Evolutionary conservation across 2,888 invertebrate genomes (phyloP).

Genomic region (Dryocosmus kuriphilus): DNA sequence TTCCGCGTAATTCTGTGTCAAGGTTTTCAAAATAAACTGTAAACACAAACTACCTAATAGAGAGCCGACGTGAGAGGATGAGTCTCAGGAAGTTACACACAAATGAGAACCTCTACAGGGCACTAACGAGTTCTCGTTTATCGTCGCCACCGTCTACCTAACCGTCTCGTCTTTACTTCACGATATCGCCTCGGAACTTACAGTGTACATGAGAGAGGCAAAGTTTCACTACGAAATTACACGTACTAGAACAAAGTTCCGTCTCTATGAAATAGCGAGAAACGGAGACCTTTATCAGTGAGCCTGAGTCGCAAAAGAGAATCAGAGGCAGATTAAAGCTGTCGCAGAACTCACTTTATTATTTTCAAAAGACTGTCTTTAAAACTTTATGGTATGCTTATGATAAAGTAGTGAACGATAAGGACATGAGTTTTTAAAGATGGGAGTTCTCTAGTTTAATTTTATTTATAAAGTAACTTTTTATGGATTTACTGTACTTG

Average conservation of each 20-base stretch:
- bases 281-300: slow-evolving; percentile 37
- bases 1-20: background rate
- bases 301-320: slow-evolving; percentile 5
- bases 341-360: slow-evolving; percentile 9
- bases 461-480: no score
- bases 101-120: slow-evolving; percentile 51
- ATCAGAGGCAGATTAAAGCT: slow-evolving; percentile 18
- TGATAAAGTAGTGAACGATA: background rate
- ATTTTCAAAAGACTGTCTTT: background rate
- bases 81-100: slow-evolving; percentile 25
- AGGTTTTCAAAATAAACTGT: background rate
- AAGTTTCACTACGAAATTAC: slow-evolving; percentile 38
- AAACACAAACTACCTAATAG: slow-evolving; percentile 5
- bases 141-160: slow-evolving; percentile 51
- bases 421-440: background rate
- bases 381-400: background rate
- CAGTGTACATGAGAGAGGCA: slow-evolving; percentile 37
- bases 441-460: background rate
- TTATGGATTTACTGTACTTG: no score
- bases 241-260: slow-evolving; percentile 34
- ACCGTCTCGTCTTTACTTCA: slow-evolving; percentile 29
- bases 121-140: slow-evolving; percentile 64
- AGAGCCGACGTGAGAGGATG: slow-evolving; percentile 17
- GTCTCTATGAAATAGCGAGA: slow-evolving; percentile 28
- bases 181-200: slow-evolving; percentile 32